Conservation (phyloP, 2,797 vertebrate genomes). For the Pelobates cultripes region DNA sequence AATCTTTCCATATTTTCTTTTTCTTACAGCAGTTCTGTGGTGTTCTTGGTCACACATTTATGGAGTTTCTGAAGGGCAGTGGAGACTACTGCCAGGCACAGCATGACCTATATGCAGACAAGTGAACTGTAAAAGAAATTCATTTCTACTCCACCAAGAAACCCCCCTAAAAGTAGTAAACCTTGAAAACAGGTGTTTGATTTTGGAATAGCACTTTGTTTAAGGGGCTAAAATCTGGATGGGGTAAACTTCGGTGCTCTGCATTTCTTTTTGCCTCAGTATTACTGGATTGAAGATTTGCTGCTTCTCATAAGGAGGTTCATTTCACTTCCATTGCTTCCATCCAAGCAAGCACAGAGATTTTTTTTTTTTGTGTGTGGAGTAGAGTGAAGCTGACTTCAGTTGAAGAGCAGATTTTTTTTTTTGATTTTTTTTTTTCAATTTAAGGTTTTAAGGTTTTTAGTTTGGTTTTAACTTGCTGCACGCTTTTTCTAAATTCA, state of each 20-base stretch:
- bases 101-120: constrained; percentile 98
- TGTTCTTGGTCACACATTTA: constrained; percentile 99
- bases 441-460: constrained; percentile 35
- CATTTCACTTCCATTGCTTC: constrained; percentile 76
- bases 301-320: constrained; percentile 84
- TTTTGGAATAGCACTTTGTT: constrained; percentile 79
- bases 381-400: constrained; percentile 78
- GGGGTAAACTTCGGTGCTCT: constrained; percentile 97
- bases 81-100: constrained; percentile 99
- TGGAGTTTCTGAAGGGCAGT: constrained; percentile 99
- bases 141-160: constrained; percentile 84
- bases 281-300: constrained; percentile 88
- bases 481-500: constrained; percentile 70
- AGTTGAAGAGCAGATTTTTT: constrained; percentile 69
- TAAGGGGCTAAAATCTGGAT: constrained; percentile 92
- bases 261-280: constrained; percentile 90
- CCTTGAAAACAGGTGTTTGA: constrained; percentile 78
- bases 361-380: constrained; percentile 65
- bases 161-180: constrained; percentile 79
- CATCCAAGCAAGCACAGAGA: constrained; percentile 79
- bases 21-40: constrained; percentile 98
- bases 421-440: constrained; percentile 62
- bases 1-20: neutral
- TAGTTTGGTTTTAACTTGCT: constrained; percentile 52
- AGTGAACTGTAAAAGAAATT: constrained; percentile 91